phyloP scores from a whole-genome alignment of 1,140 invertebrate species.

The Plectrocnemia conspersa region DNA sequence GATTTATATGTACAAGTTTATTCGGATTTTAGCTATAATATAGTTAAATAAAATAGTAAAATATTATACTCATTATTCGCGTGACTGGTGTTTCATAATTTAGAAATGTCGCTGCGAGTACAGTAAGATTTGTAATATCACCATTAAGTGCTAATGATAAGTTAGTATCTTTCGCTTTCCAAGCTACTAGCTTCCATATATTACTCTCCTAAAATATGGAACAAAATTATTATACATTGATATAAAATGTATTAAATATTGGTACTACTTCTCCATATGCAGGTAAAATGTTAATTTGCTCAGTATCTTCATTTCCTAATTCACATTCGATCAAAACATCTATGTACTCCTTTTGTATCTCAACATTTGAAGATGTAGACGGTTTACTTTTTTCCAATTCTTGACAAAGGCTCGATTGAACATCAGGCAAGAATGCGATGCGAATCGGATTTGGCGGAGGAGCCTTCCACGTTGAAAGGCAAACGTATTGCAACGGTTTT shows the following conservation, averaged over 20 bases:
- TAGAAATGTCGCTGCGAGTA: slow-evolving; percentile 29
- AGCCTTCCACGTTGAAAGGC: slow-evolving; percentile 26
- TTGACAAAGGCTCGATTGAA: neutral
- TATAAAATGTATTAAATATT: neutral
- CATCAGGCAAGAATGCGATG: slow-evolving; percentile 23
- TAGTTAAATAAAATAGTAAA: neutral
- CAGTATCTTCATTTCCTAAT: slow-evolving; percentile 23
- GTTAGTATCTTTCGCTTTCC: slow-evolving; percentile 24
- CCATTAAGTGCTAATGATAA: slow-evolving; percentile 30
- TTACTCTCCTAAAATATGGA: slow-evolving; percentile 27
- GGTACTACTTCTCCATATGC: slow-evolving; percentile 13
- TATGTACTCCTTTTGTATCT: slow-evolving; percentile 8
- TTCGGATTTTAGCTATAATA: neutral
- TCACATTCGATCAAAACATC: slow-evolving; percentile 29
- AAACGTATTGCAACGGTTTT: slow-evolving; percentile 21
- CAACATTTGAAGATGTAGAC: slow-evolving; percentile 7
- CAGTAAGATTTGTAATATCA: slow-evolving; percentile 26
- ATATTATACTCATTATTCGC: slow-evolving; percentile 28
- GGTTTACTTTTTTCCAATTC: slow-evolving; percentile 10
- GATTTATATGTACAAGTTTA: neutral
- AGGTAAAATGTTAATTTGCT: slow-evolving; percentile 29
- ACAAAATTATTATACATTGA: neutral
- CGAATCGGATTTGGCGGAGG: slow-evolving; percentile 27
- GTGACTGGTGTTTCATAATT: slow-evolving; percentile 26
- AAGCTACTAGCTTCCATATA: slow-evolving; percentile 29